phyloP scores from a whole-genome alignment of 2,113 vertebrate genomes.

The Xenopus borealis region DNA sequence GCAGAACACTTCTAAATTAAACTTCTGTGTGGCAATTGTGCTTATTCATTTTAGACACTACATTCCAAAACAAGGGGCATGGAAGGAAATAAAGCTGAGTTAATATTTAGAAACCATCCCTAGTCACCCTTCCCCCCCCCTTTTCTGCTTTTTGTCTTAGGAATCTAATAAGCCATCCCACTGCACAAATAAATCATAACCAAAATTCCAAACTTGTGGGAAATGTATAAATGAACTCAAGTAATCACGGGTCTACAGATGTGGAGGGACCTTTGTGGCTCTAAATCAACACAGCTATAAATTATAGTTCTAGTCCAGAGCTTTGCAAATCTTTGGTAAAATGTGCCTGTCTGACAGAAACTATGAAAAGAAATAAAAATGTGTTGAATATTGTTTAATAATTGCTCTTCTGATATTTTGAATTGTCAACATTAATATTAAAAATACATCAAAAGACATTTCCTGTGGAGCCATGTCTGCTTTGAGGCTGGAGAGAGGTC shows the following conservation, averaged over 20 bases:
- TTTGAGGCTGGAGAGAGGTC: neutral
- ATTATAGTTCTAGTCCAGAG: neutral
- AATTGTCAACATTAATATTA: constrained; percentile 3
- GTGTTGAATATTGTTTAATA: neutral
- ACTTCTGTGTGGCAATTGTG: too few species aligned
- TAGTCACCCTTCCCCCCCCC: neutral
- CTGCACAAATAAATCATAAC: constrained; percentile 19
- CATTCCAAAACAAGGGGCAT: too few species aligned
- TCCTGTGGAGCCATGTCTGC: too few species aligned
- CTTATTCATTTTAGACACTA: too few species aligned
- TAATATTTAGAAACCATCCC: neutral
- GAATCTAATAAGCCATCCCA: neutral
- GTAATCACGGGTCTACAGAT: constrained; percentile 29
- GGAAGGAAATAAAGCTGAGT: neutral
- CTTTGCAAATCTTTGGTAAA: constrained; percentile 10
- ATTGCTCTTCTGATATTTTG: neutral
- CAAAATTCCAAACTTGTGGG: constrained; percentile 30
- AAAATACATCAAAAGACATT: neutral
- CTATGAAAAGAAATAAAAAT: constrained; percentile 5
- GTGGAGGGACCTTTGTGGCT: constrained; percentile 6
- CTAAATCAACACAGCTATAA: constrained; percentile 22
- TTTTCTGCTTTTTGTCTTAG: neutral
- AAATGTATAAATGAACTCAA: constrained; percentile 34
- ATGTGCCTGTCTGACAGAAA: neutral
- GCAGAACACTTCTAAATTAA: too few species aligned